These are phyloP conservation scores for Colostygia pectinataria DNA, from an alignment of 2,888 invertebrate genomes.

Conservation along the genomic window DNA sequence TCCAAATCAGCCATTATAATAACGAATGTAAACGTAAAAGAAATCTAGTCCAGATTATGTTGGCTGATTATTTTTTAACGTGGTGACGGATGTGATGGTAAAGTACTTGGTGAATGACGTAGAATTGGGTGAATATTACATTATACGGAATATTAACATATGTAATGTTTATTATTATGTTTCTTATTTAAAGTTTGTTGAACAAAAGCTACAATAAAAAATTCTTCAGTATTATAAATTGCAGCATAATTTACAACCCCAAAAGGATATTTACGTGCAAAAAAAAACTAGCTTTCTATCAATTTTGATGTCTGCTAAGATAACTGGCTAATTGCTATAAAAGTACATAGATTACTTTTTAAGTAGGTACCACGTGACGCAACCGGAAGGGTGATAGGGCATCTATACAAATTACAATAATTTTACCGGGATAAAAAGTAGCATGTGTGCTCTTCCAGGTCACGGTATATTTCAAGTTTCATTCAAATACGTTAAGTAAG, in stretches of 20 bases:
- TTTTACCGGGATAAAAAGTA: too few relatives aligned
- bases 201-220: slow-evolving; percentile 4
- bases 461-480: too few relatives aligned
- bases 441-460: too few relatives aligned
- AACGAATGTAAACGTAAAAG: slow-evolving; percentile 2
- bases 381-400: too few relatives aligned
- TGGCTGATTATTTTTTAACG: slow-evolving; percentile 13
- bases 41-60: slow-evolving; percentile 24
- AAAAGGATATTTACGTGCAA: background rate
- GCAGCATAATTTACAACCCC: background rate
- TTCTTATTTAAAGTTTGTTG: too few relatives aligned
- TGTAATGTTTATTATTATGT: slow-evolving; percentile 2
- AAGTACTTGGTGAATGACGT: background rate
- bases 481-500: too few relatives aligned
- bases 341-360: too few relatives aligned
- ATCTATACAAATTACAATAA: too few relatives aligned
- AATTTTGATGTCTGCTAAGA: too few relatives aligned
- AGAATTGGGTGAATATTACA: background rate
- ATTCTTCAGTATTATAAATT: slow-evolving; percentile 1
- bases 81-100: slow-evolving; percentile 21
- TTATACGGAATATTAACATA: background rate
- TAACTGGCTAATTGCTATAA: too few relatives aligned
- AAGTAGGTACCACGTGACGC: too few relatives aligned
- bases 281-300: too few relatives aligned
- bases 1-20: slow-evolving; percentile 13